phyloP scores from a whole-genome alignment of 2,797 vertebrate species.

The Helarctos malayanus region DNA sequence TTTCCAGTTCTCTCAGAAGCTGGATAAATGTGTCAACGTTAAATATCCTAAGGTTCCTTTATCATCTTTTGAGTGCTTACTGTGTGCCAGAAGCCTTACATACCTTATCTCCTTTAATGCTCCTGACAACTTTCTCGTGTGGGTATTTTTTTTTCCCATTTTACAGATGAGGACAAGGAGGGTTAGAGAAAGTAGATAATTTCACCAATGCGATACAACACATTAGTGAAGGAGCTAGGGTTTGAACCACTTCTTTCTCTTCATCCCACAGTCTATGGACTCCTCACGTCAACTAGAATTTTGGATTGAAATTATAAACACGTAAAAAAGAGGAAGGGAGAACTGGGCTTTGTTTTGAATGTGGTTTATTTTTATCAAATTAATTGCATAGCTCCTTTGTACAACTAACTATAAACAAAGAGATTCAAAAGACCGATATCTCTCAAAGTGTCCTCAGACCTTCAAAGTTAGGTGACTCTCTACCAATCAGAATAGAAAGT shows the following conservation, averaged over 20 bases:
- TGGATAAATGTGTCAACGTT: not conserved
- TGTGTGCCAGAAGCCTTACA: fast-evolving
- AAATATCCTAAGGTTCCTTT: not conserved
- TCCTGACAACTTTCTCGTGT: not conserved
- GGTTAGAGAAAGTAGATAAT: not conserved
- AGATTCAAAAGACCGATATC: not conserved
- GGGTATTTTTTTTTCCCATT: not conserved
- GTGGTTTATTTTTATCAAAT: not conserved
- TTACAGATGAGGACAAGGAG: not conserved
- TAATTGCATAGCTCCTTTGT: not conserved
- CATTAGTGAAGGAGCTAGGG: not conserved
- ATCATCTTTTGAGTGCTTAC: not conserved
- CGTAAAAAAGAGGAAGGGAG: not conserved
- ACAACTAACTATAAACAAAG: not conserved
- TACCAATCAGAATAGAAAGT: not conserved
- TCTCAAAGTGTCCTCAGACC: not conserved
- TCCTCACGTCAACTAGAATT: not conserved
- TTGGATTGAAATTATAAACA: not conserved
- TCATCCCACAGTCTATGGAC: not conserved
- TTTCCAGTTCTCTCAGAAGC: not conserved
- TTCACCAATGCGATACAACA: not conserved
- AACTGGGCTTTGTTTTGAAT: not conserved
- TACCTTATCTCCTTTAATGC: not conserved
- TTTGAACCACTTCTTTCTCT: not conserved
- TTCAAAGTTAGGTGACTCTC: not conserved